Conservation (phyloP, 2,113 vertebrate species). For the Pogona vitticeps region DNA sequence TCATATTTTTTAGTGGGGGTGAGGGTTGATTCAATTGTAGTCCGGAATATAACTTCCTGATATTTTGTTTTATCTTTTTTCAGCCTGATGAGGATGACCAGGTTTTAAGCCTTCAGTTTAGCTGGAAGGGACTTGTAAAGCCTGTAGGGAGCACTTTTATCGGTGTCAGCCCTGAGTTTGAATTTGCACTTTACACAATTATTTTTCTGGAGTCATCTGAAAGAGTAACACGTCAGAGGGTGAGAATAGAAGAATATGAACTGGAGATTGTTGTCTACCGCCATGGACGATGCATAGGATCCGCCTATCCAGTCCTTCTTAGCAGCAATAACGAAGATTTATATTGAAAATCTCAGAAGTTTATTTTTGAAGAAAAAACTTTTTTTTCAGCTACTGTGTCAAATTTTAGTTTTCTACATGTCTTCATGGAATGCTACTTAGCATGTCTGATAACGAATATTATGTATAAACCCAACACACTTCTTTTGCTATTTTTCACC, state of each 20-base stretch:
- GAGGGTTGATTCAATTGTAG: not conserved
- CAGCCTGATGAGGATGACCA: conserved; percentile 86
- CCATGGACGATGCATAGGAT: conserved; percentile 80
- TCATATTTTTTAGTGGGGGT: too few species aligned
- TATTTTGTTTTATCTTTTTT: conserved; percentile 14
- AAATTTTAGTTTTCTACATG: not conserved
- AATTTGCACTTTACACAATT: conserved; percentile 85
- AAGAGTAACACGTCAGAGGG: conserved; percentile 71
- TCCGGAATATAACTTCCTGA: not conserved
- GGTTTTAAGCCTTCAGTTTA: conserved; percentile 88
- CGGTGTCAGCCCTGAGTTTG: conserved; percentile 85
- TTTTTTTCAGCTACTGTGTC: not conserved
- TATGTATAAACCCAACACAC: not conserved
- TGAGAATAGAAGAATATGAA: conserved; percentile 82
- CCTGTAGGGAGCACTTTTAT: conserved; percentile 82
- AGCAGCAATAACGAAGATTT: conserved; percentile 72
- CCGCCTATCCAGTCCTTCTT: conserved; percentile 83
- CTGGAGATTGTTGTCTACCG: conserved; percentile 82
- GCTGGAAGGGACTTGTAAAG: conserved; percentile 85
- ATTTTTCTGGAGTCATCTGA: conserved; percentile 82
- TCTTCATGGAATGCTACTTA: not conserved
- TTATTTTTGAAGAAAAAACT: not conserved
- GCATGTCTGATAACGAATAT: conserved; percentile 14
- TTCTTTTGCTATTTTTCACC: too few species aligned
- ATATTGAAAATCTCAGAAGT: not conserved